Percentiles rank a stretch among this genome's conserved stretches.
Evolutionary conservation across 2,888 invertebrate genomes (phyloP).

Genomic region (Lottia gigantea): DNA sequence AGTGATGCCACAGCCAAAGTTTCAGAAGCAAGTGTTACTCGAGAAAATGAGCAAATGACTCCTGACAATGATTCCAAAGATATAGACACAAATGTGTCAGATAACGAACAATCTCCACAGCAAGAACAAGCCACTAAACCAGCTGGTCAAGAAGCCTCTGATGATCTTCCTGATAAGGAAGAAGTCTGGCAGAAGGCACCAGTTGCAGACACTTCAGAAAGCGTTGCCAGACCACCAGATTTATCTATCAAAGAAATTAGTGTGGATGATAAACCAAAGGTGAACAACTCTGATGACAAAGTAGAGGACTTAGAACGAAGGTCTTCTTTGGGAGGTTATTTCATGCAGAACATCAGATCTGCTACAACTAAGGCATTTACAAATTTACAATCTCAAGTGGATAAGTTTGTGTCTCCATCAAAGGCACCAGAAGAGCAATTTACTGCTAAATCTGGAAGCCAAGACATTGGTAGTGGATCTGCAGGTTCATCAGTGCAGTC

Average conservation of each 20-base stretch:
- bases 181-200: neutral
- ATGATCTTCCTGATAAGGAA: neutral
- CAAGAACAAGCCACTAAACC: constrained; percentile 12
- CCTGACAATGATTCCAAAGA: constrained; percentile 16
- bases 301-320: neutral
- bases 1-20: too few relatives aligned
- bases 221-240: neutral
- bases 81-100: constrained; percentile 26
- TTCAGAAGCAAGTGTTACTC: too few relatives aligned
- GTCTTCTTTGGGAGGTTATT: neutral
- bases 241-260: neutral
- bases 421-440: constrained; percentile 22
- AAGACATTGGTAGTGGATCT: neutral
- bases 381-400: constrained; percentile 43
- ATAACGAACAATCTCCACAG: constrained; percentile 22
- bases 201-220: neutral
- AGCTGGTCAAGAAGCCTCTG: neutral
- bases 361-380: constrained; percentile 55
- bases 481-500: neutral
- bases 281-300: neutral
- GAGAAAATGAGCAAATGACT: neutral
- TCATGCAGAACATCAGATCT: constrained; percentile 47
- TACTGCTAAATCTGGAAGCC: constrained; percentile 16
- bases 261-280: neutral
- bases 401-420: constrained; percentile 17